Evolutionary conservation across 2,797 vertebrate genomes (phyloP).

Genomic region (Falco berigora): DNA sequence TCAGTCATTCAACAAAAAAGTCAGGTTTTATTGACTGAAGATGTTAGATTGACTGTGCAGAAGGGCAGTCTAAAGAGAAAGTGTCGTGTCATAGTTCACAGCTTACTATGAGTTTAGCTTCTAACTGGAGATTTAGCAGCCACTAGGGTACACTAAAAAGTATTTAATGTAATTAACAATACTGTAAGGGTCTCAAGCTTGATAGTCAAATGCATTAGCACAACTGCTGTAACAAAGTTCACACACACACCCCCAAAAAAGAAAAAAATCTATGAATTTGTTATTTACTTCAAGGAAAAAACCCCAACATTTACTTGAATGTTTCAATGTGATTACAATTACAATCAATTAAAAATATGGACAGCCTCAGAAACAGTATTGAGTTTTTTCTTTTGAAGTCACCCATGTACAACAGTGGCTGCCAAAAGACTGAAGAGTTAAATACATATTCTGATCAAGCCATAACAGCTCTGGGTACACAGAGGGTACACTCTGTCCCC

Average conservation of each 20-base stretch:
- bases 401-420: neutral
- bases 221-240: neutral
- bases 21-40: neutral
- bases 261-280: neutral
- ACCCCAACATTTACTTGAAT: fast-evolving
- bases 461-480: neutral
- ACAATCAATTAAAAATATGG: neutral
- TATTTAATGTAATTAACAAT: neutral
- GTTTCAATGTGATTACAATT: neutral
- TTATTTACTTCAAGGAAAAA: neutral
- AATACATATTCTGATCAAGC: neutral
- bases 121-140: neutral
- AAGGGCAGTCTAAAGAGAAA: neutral
- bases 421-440: neutral
- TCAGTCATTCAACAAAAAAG: neutral
- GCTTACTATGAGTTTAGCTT: neutral
- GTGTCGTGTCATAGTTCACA: neutral
- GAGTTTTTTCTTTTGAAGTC: neutral
- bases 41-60: neutral
- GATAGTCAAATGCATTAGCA: neutral
- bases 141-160: neutral
- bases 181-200: neutral
- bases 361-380: neutral
- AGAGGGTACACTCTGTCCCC: too few species aligned
- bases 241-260: neutral